A percentile compares a stretch with the other conserved stretches of the same genome.
Evolutionary conservation across 1,140 invertebrate genomes (phyloP).

Genomic region (Leguminivora glycinivorella): DNA sequence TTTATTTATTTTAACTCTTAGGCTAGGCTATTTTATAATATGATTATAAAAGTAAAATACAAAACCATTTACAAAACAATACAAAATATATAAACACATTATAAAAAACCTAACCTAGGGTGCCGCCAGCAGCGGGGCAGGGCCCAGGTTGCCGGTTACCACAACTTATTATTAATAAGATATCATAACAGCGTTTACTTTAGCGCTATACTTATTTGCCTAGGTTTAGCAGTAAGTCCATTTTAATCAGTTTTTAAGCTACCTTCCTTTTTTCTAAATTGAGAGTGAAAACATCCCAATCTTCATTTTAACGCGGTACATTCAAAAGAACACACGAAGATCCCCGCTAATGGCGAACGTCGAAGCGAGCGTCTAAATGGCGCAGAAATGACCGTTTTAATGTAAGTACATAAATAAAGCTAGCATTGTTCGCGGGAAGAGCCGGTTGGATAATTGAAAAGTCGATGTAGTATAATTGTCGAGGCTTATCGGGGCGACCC

Average conservation of each 20-base stretch:
- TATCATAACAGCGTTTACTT: background rate
- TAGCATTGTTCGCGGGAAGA: constrained; percentile 71
- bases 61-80: too few species aligned
- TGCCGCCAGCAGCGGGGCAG: too few species aligned
- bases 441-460: constrained; percentile 76
- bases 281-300: constrained; percentile 4
- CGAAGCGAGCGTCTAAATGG: constrained; percentile 53
- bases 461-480: constrained; percentile 78
- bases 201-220: background rate
- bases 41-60: too few species aligned
- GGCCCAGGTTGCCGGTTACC: too few species aligned
- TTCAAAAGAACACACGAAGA: constrained; percentile 18
- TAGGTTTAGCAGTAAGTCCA: constrained; percentile 22
- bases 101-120: too few species aligned
- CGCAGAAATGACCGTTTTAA: constrained; percentile 71
- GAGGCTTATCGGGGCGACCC: constrained; percentile 71
- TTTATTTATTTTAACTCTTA: too few species aligned
- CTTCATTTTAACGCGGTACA: constrained; percentile 4
- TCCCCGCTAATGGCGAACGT: constrained; percentile 32
- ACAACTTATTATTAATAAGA: background rate
- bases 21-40: too few species aligned
- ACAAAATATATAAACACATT: too few species aligned
- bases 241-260: constrained; percentile 23
- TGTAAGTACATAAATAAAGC: constrained; percentile 71
- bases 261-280: background rate